Evolutionary conservation across 2,113 vertebrate genomes (phyloP), one percentile per base, ranked within the genome.

Genomic region (Patagioenas fasciata): DNA sequence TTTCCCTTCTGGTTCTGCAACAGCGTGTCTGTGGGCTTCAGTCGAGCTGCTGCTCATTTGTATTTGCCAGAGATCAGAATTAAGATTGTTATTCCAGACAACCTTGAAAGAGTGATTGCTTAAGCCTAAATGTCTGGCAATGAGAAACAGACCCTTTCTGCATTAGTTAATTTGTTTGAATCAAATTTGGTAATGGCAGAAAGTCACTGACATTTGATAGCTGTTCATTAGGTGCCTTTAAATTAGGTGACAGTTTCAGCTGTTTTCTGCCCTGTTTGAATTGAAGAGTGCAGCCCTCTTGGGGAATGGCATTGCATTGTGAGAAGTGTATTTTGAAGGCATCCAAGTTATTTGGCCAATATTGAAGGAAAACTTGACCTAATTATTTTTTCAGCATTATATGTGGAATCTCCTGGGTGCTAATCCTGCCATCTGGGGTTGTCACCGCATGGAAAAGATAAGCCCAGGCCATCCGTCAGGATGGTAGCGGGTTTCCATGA

Each of bases 271-370:
- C 32, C 26, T 69, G 5, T 73, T 69, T 64, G 62, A 47, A 31
- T 18, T 23, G 48, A 81, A 73, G 32, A 62, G 5, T 14, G 0
- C 6, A 61, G 10, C 14, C 6, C 71, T 42, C 24, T 47, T 66
- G 62, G 17, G 13, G 24, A 81, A 80, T 2, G 9, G 9, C 3
- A 2, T 2, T 47, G 26, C 1, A 1, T 4, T 93, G 42, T 8
- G 16, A 51, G 5, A 4, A 32, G 8, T 31, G 6, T 64, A 13
- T 17, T 78, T 28, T 32, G 32, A 78, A 67, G 25, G 34, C 31
- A 81, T 34, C 6, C 61, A 82, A 64, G 11, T 69, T 70, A 15
- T 25, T 71, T 26, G 62, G 44, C 7, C 19, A 38, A 19, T 17
- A 58, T 4, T 17, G 26, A 77, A 21, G 42, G 19, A 57, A 71